Evolutionary conservation across 2,888 invertebrate species (phyloP).

Genomic region (Pseudanteris insignis): DNA sequence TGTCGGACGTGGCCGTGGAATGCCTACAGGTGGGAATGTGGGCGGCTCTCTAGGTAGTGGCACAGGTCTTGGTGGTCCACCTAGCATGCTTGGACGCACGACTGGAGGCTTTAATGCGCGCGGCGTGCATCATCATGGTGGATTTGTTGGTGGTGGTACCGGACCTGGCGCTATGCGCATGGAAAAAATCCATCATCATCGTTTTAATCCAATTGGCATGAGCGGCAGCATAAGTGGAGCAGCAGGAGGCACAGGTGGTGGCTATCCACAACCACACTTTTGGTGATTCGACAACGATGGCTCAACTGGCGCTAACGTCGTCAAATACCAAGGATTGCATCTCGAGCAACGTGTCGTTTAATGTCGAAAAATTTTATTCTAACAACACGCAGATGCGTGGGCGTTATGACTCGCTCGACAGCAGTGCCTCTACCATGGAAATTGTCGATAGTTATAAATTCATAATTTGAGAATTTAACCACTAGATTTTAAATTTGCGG

Average conservation of each 20-base stretch:
- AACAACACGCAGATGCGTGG: not conserved
- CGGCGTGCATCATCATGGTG: conserved; percentile 57
- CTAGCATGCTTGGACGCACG: conserved; percentile 56
- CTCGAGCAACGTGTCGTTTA: conserved; percentile 27
- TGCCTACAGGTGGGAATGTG: conserved; percentile 47
- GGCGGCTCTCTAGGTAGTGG: conserved; percentile 51
- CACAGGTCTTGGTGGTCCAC: conserved; percentile 50
- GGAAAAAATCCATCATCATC: conserved; percentile 65
- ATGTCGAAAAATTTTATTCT: not conserved
- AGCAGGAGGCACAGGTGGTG: conserved; percentile 48
- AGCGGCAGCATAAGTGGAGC: conserved; percentile 55
- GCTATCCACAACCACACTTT: conserved; percentile 64
- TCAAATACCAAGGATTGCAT: conserved; percentile 18
- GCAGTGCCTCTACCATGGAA: too few species aligned
- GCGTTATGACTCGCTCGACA: not conserved
- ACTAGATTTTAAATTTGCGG: conserved; percentile 2
- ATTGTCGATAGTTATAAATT: conserved; percentile 4
- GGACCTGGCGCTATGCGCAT: conserved; percentile 64
- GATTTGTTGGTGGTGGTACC: conserved; percentile 57
- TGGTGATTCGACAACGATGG: conserved; percentile 57
- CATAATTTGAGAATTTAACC: conserved; percentile 2
- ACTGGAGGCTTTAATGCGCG: conserved; percentile 59
- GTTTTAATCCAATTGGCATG: conserved; percentile 65
- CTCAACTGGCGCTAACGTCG: conserved; percentile 11
- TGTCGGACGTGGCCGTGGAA: conserved; percentile 50